A percentile compares a stretch with the other conserved stretches of the same genome.
These are phyloP conservation scores for Drosophila diplacantha DNA, from an alignment of 2,888 invertebrate genomes.

Conservation along the genomic window DNA sequence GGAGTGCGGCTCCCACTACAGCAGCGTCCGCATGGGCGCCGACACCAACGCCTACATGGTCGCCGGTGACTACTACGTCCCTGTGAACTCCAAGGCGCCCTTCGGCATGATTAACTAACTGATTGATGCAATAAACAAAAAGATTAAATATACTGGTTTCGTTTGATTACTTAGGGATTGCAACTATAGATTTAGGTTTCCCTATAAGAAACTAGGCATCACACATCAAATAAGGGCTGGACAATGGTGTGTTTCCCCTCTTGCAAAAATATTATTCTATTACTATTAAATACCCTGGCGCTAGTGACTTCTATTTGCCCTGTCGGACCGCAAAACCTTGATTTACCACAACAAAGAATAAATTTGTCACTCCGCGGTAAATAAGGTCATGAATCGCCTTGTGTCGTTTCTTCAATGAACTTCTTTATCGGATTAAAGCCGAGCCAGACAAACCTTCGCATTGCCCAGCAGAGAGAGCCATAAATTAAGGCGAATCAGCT, in stretches of 20 bases:
- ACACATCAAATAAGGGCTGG: background rate
- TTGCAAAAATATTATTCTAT: background rate
- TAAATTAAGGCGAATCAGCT: slow-evolving; percentile 10
- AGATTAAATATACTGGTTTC: background rate
- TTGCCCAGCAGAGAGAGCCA: slow-evolving; percentile 8
- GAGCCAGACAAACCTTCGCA: slow-evolving; percentile 10
- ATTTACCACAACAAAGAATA: background rate
- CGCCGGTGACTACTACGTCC: slow-evolving; percentile 73
- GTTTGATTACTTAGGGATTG: background rate
- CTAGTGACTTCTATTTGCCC: background rate
- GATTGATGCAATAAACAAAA: background rate
- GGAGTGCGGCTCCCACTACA: slow-evolving; percentile 61
- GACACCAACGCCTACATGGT: slow-evolving; percentile 66
- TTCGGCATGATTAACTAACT: slow-evolving; percentile 63
- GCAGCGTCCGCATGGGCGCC: slow-evolving; percentile 71
- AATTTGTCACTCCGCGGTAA: background rate
- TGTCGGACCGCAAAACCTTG: background rate
- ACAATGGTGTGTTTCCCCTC: background rate
- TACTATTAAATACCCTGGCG: background rate
- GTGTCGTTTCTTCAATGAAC: slow-evolving; percentile 14
- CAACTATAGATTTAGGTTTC: no score
- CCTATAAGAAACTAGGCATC: background rate
- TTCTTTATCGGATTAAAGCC: slow-evolving; percentile 16
- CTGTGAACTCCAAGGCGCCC: slow-evolving; percentile 72
- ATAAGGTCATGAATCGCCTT: slow-evolving; percentile 7